Evolutionary conservation across 2,113 vertebrate genomes (phyloP), one percentile per base, ranked within the genome.

Genomic region (Phainopepla nitens): DNA sequence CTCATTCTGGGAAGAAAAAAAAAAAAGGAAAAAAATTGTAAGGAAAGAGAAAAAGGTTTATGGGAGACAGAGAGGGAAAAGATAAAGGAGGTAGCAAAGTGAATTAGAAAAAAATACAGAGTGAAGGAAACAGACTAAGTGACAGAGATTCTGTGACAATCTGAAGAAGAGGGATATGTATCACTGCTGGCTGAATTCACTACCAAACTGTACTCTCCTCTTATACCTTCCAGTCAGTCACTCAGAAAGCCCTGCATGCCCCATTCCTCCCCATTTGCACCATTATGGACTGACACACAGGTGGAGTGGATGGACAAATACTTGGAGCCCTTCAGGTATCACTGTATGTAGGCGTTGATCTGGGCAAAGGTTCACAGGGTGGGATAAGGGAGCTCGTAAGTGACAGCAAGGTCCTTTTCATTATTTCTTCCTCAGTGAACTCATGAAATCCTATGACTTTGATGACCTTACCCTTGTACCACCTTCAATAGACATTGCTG

Each of bases 201-300:
- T 20, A 62, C 5, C 14, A 62, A n/a, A 25, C 7, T 36, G 15
- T 21, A 9, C 4, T 50, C 3, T 62, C 2, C 62, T 81, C 19
- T 77, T 42, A 29, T 61, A 24, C 15, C 21, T 51, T 19, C 5
- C 9, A 7, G 10, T 53, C 68, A 35, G 10, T 35, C 31, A 64
- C 15, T 16, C 24, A 16, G 11, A 69, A 72, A 64, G 10, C 15
- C 25, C 19, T 68, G 18, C 24, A 18, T 11, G 39, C 20, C 44
- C 12, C 28, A 11, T 53, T 50, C 47, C 10, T 60, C 36, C 10
- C 3, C 4, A 20, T 75, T 24, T 76, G 29, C 10, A 35, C 18
- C 10, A 13, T 13, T 61, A 20, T 18, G 20, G 0, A 1, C 13
- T 36, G 76, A 53, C 58, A n/a, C 21, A 61, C 0, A 10, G 27